phyloP scores from a whole-genome alignment of 2,113 vertebrate genomes.

The Hemiprocne comata region DNA sequence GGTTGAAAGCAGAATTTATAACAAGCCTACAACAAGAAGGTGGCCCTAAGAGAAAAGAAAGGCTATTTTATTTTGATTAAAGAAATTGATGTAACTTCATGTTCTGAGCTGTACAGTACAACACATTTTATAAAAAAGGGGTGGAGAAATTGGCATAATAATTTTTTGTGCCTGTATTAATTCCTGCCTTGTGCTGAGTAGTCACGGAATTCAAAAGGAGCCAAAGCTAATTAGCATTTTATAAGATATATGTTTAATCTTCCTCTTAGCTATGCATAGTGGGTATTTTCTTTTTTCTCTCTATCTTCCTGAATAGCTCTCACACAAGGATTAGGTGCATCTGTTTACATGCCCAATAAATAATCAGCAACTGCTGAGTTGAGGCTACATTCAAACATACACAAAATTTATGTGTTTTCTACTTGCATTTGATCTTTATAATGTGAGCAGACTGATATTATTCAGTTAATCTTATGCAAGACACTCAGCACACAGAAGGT shows the following conservation, averaged over 20 bases:
- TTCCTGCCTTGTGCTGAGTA: neutral
- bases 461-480: slow-evolving; percentile 70
- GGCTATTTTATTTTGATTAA: neutral
- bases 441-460: slow-evolving; percentile 56
- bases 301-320: neutral
- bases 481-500: slow-evolving; percentile 20
- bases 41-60: neutral
- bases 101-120: neutral
- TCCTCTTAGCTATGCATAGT: neutral
- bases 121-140: neutral
- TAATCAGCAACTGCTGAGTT: slow-evolving; percentile 57
- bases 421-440: slow-evolving; percentile 69
- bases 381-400: slow-evolving; percentile 37
- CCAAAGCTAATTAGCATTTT: neutral
- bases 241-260: neutral
- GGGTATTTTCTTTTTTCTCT: neutral
- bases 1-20: neutral
- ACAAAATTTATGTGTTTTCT: slow-evolving; percentile 65
- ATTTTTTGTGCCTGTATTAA: neutral
- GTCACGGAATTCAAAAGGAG: neutral
- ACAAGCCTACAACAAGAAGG: neutral
- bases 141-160: neutral
- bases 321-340: slow-evolving; percentile 3
- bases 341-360: slow-evolving; percentile 60
- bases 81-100: neutral